Evolutionary conservation across 2,797 vertebrate species (phyloP).

Genomic region (Toxotes lorentzi): DNA sequence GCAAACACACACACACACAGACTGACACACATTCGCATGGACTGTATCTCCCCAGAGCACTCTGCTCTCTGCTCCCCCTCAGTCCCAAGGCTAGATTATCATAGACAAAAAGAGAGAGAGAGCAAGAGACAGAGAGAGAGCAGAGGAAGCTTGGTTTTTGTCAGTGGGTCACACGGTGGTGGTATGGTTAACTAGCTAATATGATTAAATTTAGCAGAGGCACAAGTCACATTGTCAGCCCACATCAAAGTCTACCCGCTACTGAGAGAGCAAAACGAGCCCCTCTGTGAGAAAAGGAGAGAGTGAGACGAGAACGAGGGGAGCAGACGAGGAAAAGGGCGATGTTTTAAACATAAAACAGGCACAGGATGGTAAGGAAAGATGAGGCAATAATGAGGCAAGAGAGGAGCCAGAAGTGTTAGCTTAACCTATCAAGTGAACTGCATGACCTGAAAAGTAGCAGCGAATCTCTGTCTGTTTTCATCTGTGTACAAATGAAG

Average conservation of each 20-base stretch:
- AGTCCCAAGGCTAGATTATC: constrained; percentile 73
- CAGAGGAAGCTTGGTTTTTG: constrained; percentile 63
- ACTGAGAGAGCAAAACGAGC: constrained; percentile 58
- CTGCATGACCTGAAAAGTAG: constrained; percentile 55
- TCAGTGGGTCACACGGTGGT: constrained; percentile 77
- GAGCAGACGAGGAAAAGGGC: constrained; percentile 49
- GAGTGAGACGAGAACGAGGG: constrained; percentile 43
- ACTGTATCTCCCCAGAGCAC: constrained; percentile 66
- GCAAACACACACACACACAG: constrained; percentile 26
- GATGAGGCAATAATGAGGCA: constrained; percentile 73
- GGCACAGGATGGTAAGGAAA: constrained; percentile 37
- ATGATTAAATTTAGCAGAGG: constrained; percentile 83
- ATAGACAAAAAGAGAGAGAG: constrained; percentile 57
- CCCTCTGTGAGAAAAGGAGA: constrained; percentile 48
- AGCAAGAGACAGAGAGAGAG: constrained; percentile 35
- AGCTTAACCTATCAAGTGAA: constrained; percentile 51
- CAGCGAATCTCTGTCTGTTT: constrained; percentile 49
- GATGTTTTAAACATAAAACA: constrained; percentile 71
- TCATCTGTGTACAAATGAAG: constrained; percentile 67
- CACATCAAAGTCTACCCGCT: constrained; percentile 77
- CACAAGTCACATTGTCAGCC: constrained; percentile 82
- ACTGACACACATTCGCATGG: constrained; percentile 32
- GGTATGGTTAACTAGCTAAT: constrained; percentile 82
- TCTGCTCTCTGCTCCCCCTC: constrained; percentile 61
- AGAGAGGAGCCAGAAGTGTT: constrained; percentile 43